A percentile compares a stretch with the other conserved stretches of the same genome.
These are phyloP conservation scores for Dicaeum eximium DNA, from an alignment of 2,113 vertebrate genomes.

Conservation along the genomic window DNA sequence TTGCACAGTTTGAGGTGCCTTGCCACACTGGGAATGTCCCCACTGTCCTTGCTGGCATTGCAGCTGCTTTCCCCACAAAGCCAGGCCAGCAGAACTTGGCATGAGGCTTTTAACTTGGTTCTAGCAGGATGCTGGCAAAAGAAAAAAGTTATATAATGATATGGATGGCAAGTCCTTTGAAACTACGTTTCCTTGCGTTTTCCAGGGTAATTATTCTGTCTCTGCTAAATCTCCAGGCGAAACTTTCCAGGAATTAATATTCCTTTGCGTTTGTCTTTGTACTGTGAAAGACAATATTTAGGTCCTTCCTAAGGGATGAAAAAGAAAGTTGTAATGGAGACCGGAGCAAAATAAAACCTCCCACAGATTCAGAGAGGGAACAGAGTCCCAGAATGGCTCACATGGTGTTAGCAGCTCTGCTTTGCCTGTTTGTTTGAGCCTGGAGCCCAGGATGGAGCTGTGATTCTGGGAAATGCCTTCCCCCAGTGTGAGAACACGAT, in stretches of 20 bases:
- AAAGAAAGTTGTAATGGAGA: slow-evolving; percentile 15
- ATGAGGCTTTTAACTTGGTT: not conserved
- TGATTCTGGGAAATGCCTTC: not conserved
- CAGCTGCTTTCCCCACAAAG: not conserved
- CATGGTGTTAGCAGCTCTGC: not conserved
- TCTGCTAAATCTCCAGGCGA: not conserved
- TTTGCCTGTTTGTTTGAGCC: not conserved
- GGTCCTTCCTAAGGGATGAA: not conserved
- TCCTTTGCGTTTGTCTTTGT: not conserved
- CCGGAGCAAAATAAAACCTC: slow-evolving; percentile 26
- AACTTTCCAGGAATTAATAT: slow-evolving; percentile 42
- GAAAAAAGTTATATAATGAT: not conserved
- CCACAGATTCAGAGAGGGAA: not conserved
- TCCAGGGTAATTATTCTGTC: not conserved
- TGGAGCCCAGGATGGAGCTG: not conserved
- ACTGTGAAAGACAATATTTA: slow-evolving; percentile 31
- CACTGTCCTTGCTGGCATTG: not conserved
- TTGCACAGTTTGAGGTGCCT: not conserved
- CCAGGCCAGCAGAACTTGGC: not conserved
- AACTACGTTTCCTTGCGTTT: not conserved
- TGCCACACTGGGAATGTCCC: accelerated
- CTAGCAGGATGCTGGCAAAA: not conserved
- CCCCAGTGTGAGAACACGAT: accelerated
- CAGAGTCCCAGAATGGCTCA: not conserved
- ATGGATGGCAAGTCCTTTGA: not conserved